phyloP scores from a whole-genome alignment of 2,888 invertebrate species.

The Leptinotarsa tumamoca region DNA sequence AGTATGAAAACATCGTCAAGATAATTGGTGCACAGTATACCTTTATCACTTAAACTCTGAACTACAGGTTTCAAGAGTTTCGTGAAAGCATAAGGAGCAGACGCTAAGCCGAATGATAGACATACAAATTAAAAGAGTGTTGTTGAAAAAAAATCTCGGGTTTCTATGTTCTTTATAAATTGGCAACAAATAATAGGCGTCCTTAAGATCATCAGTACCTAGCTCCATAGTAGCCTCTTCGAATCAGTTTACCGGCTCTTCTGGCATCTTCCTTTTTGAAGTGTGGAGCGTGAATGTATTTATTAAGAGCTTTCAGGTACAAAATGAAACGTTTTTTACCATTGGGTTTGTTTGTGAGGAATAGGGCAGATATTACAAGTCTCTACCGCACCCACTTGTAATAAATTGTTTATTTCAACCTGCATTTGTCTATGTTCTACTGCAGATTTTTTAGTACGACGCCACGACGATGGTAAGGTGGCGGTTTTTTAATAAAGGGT shows the following conservation, averaged over 20 bases:
- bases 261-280: slow-evolving; percentile 26
- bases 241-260: background rate
- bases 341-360: slow-evolving; percentile 9
- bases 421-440: background rate
- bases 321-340: slow-evolving; percentile 25
- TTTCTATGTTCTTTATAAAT: too few species aligned
- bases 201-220: background rate
- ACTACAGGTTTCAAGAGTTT: slow-evolving; percentile 25
- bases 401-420: background rate
- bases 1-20: slow-evolving; percentile 15
- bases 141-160: too few species aligned
- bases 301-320: slow-evolving; percentile 31
- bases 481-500: slow-evolving; percentile 12
- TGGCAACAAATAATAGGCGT: too few species aligned
- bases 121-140: too few species aligned
- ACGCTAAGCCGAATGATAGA: slow-evolving; percentile 15
- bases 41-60: background rate
- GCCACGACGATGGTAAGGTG: background rate
- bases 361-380: too few species aligned
- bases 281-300: background rate
- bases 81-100: slow-evolving; percentile 2
- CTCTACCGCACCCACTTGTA: too few species aligned
- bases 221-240: background rate
- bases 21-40: slow-evolving; percentile 3
- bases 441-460: too few species aligned